phyloP scores from a whole-genome alignment of 2,113 vertebrate species.

The Chascanopsetta lugubris region DNA sequence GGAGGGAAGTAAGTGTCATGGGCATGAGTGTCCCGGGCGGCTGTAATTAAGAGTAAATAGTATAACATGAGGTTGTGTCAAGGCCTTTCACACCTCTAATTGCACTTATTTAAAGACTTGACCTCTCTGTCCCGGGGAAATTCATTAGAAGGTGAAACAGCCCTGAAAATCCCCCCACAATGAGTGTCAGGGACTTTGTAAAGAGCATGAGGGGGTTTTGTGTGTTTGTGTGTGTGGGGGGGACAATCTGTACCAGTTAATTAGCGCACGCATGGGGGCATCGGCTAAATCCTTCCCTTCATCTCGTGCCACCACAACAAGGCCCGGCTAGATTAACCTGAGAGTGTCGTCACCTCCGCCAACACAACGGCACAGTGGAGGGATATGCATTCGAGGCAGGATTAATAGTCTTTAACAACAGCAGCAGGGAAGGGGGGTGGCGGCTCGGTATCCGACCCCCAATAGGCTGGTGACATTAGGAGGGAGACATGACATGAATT shows the following conservation, averaged over 20 bases:
- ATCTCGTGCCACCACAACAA: constrained; percentile 71
- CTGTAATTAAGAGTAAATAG: constrained; percentile 75
- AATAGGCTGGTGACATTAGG: constrained; percentile 15
- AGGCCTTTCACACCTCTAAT: constrained; percentile 76
- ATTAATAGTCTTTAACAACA: constrained; percentile 29
- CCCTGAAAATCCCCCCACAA: constrained; percentile 60
- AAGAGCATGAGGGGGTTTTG: constrained; percentile 60
- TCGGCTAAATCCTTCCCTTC: constrained; percentile 71
- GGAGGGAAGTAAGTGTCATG: constrained; percentile 39
- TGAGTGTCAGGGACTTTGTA: constrained; percentile 71
- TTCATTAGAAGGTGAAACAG: constrained; percentile 67
- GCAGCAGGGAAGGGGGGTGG: not conserved
- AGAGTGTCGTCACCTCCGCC: constrained; percentile 47
- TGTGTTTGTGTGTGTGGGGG: constrained; percentile 51
- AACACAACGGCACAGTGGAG: constrained; percentile 15
- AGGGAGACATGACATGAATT: not conserved
- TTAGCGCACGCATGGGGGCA: constrained; percentile 73
- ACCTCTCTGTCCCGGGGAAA: constrained; percentile 64
- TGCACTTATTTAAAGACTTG: constrained; percentile 76
- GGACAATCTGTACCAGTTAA: constrained; percentile 72
- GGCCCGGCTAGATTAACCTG: constrained; percentile 69
- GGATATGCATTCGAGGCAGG: constrained; percentile 28
- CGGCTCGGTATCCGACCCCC: too few relatives aligned
- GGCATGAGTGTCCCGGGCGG: constrained; percentile 30
- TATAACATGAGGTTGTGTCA: constrained; percentile 58